These are phyloP conservation scores for Amblyraja radiata DNA, from an alignment of 2,797 vertebrate species.

Conservation along the genomic window DNA sequence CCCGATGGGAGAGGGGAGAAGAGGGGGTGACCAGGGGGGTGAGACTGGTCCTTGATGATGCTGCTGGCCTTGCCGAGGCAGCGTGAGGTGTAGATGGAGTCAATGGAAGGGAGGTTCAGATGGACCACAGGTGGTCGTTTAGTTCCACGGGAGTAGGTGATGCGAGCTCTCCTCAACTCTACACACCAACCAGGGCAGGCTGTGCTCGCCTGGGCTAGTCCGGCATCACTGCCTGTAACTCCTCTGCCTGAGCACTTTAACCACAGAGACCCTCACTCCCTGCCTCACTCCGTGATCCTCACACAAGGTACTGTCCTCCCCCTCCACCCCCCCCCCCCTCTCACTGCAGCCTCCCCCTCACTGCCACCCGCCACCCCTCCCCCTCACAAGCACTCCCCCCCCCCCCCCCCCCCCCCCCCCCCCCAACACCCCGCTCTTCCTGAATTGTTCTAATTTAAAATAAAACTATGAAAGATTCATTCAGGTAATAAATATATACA, in stretches of 20 bases:
- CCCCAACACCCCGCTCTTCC: too few relatives aligned
- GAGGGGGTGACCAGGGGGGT: too few relatives aligned
- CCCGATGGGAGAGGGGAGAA: too few relatives aligned
- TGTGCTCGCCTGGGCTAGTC: background rate
- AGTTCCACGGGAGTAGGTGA: background rate
- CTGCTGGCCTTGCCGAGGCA: too few relatives aligned
- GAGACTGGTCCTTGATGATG: too few relatives aligned
- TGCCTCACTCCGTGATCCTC: background rate
- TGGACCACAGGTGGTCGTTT: too few relatives aligned
- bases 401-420: background rate
- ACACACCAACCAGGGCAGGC: background rate
- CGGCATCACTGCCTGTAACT: background rate
- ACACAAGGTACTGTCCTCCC: too few relatives aligned
- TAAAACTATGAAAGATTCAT: background rate
- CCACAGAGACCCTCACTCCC: background rate
- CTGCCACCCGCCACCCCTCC: background rate
- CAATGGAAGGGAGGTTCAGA: background rate
- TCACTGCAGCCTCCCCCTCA: background rate
- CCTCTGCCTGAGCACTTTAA: background rate
- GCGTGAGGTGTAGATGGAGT: too few relatives aligned
- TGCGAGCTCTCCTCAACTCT: background rate
- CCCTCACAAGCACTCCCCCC: background rate
- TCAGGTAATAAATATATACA: too few relatives aligned
- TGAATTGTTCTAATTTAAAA: background rate
- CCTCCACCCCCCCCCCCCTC: too few relatives aligned